Percentiles rank a stretch among this genome's conserved stretches.
Conservation (phyloP, 2,113 vertebrate species). For the Paraplagusia blochii region DNA sequence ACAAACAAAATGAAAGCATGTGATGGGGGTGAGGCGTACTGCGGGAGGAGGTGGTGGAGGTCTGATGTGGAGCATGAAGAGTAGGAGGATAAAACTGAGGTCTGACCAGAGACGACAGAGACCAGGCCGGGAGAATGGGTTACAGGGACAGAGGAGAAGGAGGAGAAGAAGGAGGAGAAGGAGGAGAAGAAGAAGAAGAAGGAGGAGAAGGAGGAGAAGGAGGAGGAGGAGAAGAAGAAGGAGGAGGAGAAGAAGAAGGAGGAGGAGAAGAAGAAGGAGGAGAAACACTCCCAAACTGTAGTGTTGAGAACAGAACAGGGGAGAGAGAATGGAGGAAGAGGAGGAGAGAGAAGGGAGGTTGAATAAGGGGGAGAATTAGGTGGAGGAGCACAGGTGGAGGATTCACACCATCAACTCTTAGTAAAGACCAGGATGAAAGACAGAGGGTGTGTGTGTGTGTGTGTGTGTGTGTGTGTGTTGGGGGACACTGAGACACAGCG, state of each 20-base stretch:
- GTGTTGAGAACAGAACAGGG: slow-evolving; percentile 77
- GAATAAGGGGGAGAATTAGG: slow-evolving; percentile 5
- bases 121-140: slow-evolving; percentile 25
- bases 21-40: slow-evolving; percentile 15
- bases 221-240: slow-evolving; percentile 14
- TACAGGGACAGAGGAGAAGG: slow-evolving; percentile 35
- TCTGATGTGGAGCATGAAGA: slow-evolving; percentile 38
- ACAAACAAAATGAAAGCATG: slow-evolving; percentile 30
- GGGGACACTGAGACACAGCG: slow-evolving; percentile 42
- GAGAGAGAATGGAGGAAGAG: slow-evolving; percentile 65
- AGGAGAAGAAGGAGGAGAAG: background rate
- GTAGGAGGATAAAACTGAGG: slow-evolving; percentile 34
- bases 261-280: slow-evolving; percentile 66
- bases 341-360: slow-evolving; percentile 36
- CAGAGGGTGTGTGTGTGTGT: too few species aligned
- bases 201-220: slow-evolving; percentile 42
- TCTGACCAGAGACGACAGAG: slow-evolving; percentile 27
- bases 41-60: slow-evolving; percentile 45
- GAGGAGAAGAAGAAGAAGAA: slow-evolving; percentile 38
- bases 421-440: slow-evolving; percentile 62
- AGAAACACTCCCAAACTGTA: slow-evolving; percentile 77
- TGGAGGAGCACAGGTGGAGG: slow-evolving; percentile 2
- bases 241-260: slow-evolving; percentile 54
- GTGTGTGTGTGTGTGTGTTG: too few species aligned
- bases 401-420: too few species aligned